A percentile compares a stretch with the other conserved stretches of the same genome.
Conservation (phyloP, 1,140 invertebrate species). For the Cyclargus thomasi region DNA sequence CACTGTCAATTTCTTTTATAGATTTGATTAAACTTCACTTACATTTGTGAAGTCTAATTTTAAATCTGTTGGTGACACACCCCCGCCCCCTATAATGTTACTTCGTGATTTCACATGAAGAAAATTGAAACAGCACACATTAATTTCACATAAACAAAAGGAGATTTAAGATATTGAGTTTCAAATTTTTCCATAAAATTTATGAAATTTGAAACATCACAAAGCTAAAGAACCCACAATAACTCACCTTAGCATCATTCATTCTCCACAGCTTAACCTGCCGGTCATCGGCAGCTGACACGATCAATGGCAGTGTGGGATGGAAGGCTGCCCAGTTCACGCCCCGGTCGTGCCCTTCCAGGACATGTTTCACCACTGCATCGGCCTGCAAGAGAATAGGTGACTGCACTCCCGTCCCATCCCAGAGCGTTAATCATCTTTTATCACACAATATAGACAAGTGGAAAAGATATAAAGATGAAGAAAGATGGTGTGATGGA, state of each 20-base stretch:
- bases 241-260: slow-evolving; percentile 92
- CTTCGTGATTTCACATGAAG: too few relatives aligned
- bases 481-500: too few relatives aligned
- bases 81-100: too few relatives aligned
- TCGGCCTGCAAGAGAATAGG: slow-evolving; percentile 82
- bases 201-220: background rate
- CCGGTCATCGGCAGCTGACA: slow-evolving; percentile 97
- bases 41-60: too few relatives aligned
- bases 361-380: slow-evolving; percentile 97
- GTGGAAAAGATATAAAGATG: background rate
- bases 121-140: too few relatives aligned
- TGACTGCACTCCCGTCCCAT: background rate
- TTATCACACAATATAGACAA: background rate
- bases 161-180: too few relatives aligned
- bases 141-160: too few relatives aligned
- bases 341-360: slow-evolving; percentile 97
- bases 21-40: too few relatives aligned
- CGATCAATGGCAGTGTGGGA: slow-evolving; percentile 94
- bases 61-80: too few relatives aligned
- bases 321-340: slow-evolving; percentile 99
- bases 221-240: background rate
- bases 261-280: slow-evolving; percentile 99
- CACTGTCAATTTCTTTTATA: too few relatives aligned
- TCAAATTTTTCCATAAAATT: background rate
- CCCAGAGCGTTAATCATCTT: background rate